These are phyloP conservation scores for Etheostoma cragini DNA, from an alignment of 2,113 vertebrate genomes.

Conservation along the genomic window DNA sequence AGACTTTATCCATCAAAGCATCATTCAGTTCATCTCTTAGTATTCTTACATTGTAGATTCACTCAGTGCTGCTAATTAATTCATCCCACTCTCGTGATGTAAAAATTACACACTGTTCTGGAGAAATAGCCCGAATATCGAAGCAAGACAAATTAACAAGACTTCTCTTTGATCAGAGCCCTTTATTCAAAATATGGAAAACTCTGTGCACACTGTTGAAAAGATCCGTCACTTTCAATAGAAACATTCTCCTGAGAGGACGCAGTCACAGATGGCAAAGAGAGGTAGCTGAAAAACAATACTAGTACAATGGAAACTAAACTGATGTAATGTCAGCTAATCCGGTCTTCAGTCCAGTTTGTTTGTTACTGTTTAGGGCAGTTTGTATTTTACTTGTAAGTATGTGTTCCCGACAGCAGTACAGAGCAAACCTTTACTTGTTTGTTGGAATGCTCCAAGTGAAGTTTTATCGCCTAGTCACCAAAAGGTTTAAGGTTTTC, in stretches of 20 bases:
- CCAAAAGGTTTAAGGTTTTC: not conserved
- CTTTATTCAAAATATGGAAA: conserved; percentile 36
- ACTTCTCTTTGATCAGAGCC: conserved; percentile 31
- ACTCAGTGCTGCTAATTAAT: conserved; percentile 21
- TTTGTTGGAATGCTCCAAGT: not conserved
- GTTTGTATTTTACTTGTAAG: not conserved
- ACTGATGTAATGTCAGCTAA: not conserved
- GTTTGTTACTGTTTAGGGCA: not conserved
- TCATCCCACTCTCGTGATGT: conserved; percentile 18
- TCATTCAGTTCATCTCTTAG: not conserved
- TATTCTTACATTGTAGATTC: not conserved
- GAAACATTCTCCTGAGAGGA: conserved; percentile 2
- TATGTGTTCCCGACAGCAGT: not conserved
- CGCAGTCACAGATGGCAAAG: not conserved
- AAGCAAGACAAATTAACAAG: conserved; percentile 12
- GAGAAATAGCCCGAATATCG: not conserved
- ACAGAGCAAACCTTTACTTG: not conserved
- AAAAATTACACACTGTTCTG: not conserved
- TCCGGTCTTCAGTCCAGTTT: not conserved
- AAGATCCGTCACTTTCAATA: not conserved
- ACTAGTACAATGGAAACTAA: conserved; percentile 35
- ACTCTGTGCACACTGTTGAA: not conserved
- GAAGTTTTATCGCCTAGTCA: not conserved
- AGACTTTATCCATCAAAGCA: conserved; percentile 1
- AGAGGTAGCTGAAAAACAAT: conserved; percentile 7